Base-by-base conservation (phyloP, 2,888 invertebrate genomes). In the Ornithoptera alexandrae region DNA sequence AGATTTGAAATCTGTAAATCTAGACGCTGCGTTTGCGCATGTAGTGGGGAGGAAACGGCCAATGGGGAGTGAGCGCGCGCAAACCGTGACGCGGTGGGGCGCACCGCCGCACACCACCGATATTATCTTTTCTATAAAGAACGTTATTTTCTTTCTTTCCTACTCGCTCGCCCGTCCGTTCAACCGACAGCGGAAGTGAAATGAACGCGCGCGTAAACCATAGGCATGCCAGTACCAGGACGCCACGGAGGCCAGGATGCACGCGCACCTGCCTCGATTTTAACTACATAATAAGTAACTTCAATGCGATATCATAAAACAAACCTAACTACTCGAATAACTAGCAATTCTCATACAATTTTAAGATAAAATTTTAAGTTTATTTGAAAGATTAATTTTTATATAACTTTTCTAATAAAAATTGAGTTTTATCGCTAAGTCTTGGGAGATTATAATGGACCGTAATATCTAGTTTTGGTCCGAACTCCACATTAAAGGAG, bases 1-100 rank as follows among this genome's bases (percentile, higher is more conserved):
- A 91, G 93, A 93, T 93, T 93, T 93, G 82, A 93, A 93, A 92
- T 92, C 90, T 89, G 87, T 82, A 83, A 86, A 87, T 84, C 84
- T 88, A 89, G 91, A 91, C 92, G 90, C 90, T 86, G 90, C 87
- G 89, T 88, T 85, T 82, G 87, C 87, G 86, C 78, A 81, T 79
- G 79, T 79, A 78, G 81, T 79, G 84, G 83, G 80, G 82, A 72
- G 69, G 75, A 76, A 73, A 72, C 73, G 73, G 65, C 73, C 75
- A 75, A 73, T 75, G 79, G 78, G 75, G 80, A 77, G 77, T 77
- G 72, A 73, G 74, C 72, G 69, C 75, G 74, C 71, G 77, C 71
- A 76, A 75, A 74, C 92, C 92, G 84, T 82, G 84, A 81, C 82
- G 82, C 80, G 84, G 87, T 74, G 86, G 87, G 88, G 86, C 76